Percentiles rank a stretch among this genome's conserved stretches.
These are phyloP conservation scores for Tichodroma muraria DNA, from an alignment of 2,113 vertebrate genomes.

Conservation along the genomic window DNA sequence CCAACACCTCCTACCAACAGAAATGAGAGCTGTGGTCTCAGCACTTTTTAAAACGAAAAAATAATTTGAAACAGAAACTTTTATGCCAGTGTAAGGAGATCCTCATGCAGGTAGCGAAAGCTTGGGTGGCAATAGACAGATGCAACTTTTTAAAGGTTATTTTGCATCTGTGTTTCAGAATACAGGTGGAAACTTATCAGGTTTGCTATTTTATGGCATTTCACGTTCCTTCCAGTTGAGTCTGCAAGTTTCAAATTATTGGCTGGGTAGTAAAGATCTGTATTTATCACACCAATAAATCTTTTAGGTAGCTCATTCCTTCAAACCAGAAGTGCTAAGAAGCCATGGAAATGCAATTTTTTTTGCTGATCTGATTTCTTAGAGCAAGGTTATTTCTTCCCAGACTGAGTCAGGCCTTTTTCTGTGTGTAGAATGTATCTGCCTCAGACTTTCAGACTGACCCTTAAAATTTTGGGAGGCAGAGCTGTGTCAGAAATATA, in stretches of 20 bases:
- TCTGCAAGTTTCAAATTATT: conserved; percentile 29
- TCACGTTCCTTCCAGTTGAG: not conserved
- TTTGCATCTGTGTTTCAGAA: not conserved
- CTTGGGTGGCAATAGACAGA: not conserved
- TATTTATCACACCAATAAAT: conserved; percentile 19
- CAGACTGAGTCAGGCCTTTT: conserved; percentile 8
- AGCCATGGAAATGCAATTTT: not conserved
- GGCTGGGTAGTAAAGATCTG: not conserved
- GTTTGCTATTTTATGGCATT: not conserved
- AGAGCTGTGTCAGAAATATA: not conserved
- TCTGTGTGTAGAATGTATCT: not conserved
- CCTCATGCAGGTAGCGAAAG: not conserved
- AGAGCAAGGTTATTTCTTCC: not conserved
- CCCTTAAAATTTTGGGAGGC: not conserved
- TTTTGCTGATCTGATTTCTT: not conserved
- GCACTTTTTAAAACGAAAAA: not conserved
- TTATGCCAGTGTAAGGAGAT: not conserved
- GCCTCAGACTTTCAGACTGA: not conserved
- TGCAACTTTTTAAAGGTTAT: not conserved
- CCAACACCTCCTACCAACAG: not conserved
- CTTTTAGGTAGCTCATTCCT: not conserved
- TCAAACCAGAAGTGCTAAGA: not conserved
- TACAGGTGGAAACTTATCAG: not conserved
- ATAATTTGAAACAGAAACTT: not conserved
- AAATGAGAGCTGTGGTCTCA: not conserved